These are phyloP conservation scores for Ormyrus nitidulus DNA, from an alignment of 2,888 invertebrate genomes.

Conservation along the genomic window DNA sequence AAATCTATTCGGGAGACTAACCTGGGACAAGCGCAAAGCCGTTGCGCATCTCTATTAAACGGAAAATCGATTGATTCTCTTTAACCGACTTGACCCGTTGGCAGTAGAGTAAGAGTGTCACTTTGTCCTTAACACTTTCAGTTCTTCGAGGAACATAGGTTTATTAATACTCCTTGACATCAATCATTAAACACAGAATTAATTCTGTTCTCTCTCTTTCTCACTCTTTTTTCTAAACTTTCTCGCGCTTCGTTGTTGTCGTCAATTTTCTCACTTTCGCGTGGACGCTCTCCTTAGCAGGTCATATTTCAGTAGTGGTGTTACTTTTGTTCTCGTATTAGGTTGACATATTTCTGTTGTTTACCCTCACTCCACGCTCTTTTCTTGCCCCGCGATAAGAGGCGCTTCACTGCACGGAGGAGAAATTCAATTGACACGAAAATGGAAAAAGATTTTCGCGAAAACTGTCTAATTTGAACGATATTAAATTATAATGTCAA, in stretches of 20 bases:
- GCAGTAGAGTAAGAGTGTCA: conserved; percentile 57
- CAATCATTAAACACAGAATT: conserved; percentile 33
- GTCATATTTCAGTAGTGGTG: not conserved
- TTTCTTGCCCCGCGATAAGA: conserved; percentile 4
- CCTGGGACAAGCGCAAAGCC: conserved; percentile 70
- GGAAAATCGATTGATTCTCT: conserved; percentile 49
- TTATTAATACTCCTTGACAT: conserved; percentile 30
- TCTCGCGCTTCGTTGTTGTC: conserved; percentile 24
- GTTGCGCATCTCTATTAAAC: conserved; percentile 70
- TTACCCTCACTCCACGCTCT: conserved; percentile 14
- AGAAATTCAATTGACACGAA: not conserved
- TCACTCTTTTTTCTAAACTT: conserved; percentile 44
- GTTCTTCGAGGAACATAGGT: not conserved
- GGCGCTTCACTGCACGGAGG: conserved; percentile 9
- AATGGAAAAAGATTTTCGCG: no score
- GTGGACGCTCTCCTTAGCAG: conserved; percentile 37
- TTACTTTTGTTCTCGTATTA: conserved; percentile 16
- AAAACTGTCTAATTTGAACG: no score
- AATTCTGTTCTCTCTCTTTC: conserved; percentile 42
- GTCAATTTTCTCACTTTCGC: conserved; percentile 32
- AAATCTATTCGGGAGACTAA: conserved; percentile 71
- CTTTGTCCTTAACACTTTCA: conserved; percentile 35
- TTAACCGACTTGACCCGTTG: conserved; percentile 36
- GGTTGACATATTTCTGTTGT: conserved; percentile 14
- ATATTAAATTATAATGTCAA: no score